Conservation (phyloP, 2,113 vertebrate species). For the Halichoeres trimaculatus region DNA sequence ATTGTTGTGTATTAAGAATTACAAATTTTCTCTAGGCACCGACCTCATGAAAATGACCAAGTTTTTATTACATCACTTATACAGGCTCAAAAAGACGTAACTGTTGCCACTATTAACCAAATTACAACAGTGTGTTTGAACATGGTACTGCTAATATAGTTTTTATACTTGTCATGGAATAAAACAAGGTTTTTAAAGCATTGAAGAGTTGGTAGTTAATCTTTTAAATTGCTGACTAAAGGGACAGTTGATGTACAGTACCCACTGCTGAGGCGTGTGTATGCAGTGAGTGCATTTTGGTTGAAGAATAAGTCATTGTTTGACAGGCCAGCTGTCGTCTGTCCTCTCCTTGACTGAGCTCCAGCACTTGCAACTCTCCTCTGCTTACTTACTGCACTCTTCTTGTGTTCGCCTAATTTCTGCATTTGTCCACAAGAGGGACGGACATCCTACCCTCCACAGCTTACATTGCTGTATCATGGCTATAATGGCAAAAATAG, state of each 20-base stretch:
- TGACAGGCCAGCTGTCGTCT: slow-evolving; percentile 75
- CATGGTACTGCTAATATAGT: slow-evolving; percentile 31
- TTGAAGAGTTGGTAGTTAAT: slow-evolving; percentile 8
- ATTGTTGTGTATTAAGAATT: slow-evolving; percentile 9
- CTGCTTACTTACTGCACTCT: slow-evolving; percentile 60
- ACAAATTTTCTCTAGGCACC: background rate
- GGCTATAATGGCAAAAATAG: no score
- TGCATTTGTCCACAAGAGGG: slow-evolving; percentile 34
- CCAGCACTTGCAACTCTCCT: slow-evolving; percentile 68
- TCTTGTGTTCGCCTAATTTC: slow-evolving; percentile 40
- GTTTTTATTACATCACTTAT: background rate
- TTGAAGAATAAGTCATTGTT: slow-evolving; percentile 75
- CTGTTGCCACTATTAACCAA: slow-evolving; percentile 8
- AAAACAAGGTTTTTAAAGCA: slow-evolving; percentile 50
- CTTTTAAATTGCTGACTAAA: slow-evolving; percentile 3
- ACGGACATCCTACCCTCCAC: slow-evolving; percentile 21
- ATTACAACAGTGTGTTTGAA: slow-evolving; percentile 24
- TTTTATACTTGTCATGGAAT: slow-evolving; percentile 34
- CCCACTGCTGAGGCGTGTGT: slow-evolving; percentile 15
- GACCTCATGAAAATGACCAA: slow-evolving; percentile 19
- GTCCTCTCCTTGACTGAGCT: slow-evolving; percentile 64
- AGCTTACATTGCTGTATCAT: slow-evolving; percentile 1
- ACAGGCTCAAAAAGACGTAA: slow-evolving; percentile 20
- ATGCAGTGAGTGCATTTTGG: slow-evolving; percentile 25
- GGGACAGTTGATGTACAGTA: slow-evolving; percentile 22